Evolutionary conservation across 2,797 vertebrate species (phyloP).

Genomic region (Dermochelys coriacea): DNA sequence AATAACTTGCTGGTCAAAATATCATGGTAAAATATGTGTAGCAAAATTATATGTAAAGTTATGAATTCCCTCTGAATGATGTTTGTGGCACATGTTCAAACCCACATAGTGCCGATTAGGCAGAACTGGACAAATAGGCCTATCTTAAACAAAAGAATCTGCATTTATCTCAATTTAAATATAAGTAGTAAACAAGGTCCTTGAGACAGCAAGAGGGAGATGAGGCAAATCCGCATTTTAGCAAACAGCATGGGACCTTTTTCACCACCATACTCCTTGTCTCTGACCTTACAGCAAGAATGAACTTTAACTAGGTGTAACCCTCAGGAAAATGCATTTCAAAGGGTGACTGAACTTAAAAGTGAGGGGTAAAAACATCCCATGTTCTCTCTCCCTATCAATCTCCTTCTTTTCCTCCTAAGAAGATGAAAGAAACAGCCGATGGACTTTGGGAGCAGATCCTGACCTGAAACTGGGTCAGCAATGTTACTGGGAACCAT

Average conservation of each 20-base stretch:
- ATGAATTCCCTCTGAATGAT: neutral
- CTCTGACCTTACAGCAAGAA: neutral
- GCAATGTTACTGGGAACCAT: neutral
- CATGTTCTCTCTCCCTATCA: neutral
- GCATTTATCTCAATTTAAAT: neutral
- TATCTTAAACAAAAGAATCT: neutral
- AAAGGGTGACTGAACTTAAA: neutral
- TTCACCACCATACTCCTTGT: neutral
- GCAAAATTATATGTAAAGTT: neutral
- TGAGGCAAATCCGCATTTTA: neutral
- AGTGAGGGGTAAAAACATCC: neutral
- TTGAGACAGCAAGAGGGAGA: neutral
- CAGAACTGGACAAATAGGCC: neutral
- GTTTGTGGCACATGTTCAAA: neutral
- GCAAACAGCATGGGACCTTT: neutral
- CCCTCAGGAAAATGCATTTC: neutral
- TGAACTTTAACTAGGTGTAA: neutral
- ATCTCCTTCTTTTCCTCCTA: neutral
- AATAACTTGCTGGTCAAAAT: neutral
- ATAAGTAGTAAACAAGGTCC: neutral
- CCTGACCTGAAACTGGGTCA: neutral
- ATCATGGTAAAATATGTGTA: neutral
- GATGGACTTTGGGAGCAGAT: neutral
- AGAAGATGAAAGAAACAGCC: neutral
- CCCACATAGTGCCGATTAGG: neutral